phyloP scores from a whole-genome alignment of 2,888 invertebrate genomes.

The Teinopalpus imperialis region DNA sequence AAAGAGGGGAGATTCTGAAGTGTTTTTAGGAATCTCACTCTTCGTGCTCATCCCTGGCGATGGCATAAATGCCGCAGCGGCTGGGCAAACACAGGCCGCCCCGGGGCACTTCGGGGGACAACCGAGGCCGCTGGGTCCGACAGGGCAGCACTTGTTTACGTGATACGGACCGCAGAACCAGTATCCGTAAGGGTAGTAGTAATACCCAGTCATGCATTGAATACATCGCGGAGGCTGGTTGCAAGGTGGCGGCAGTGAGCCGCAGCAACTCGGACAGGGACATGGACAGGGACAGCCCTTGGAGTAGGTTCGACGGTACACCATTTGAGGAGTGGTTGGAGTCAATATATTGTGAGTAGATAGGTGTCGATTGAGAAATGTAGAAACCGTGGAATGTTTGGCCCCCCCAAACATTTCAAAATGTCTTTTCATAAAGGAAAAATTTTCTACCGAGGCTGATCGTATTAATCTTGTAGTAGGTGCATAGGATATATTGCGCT shows the following conservation, averaged over 20 bases:
- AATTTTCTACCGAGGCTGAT: too few species aligned
- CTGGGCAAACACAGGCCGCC: slow-evolving; percentile 27
- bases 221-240: slow-evolving; percentile 44
- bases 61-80: slow-evolving; percentile 18
- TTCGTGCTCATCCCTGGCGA: background rate
- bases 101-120: slow-evolving; percentile 5
- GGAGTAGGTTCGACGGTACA: slow-evolving; percentile 34
- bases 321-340: background rate
- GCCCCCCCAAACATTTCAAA: too few species aligned
- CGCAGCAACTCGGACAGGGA: slow-evolving; percentile 43
- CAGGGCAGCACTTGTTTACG: too few species aligned
- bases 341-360: slow-evolving; percentile 1
- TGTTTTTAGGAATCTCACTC: background rate
- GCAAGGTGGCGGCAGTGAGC: slow-evolving; percentile 59
- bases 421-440: slow-evolving; percentile 27
- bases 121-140: background rate
- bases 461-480: too few species aligned
- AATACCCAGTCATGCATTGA: slow-evolving; percentile 56
- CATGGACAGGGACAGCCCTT: slow-evolving; percentile 37
- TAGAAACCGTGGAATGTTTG: slow-evolving; percentile 21
- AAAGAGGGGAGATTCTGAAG: background rate
- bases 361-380: background rate
- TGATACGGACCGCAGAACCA: slow-evolving; percentile 55
- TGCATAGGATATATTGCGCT: slow-evolving; percentile 25
- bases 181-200: slow-evolving; percentile 63